Percentiles rank a stretch among this genome's conserved stretches.
Conservation (phyloP, 2,888 invertebrate genomes). For the Chymomyza amoena region DNA sequence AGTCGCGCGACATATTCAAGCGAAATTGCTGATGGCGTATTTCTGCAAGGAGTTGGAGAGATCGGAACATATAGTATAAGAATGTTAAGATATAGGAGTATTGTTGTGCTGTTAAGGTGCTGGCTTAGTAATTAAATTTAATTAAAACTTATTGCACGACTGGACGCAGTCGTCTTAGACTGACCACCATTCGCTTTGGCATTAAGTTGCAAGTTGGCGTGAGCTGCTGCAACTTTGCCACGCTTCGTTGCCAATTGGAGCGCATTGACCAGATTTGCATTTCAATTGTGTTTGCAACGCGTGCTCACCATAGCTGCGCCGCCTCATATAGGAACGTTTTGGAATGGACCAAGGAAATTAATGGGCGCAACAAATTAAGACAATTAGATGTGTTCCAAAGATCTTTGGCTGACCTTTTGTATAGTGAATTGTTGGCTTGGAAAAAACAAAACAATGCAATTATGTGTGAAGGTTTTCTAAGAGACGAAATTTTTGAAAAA, state of each 20-base stretch:
- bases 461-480: no score
- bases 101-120: constrained; percentile 1
- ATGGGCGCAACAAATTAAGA: neutral
- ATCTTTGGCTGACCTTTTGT: neutral
- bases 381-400: constrained; percentile 1
- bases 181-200: neutral
- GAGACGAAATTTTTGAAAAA: no score
- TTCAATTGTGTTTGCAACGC: constrained; percentile 29
- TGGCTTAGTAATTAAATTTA: constrained; percentile 54
- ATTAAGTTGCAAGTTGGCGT: constrained; percentile 43
- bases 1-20: constrained; percentile 88
- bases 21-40: constrained; percentile 88
- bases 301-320: neutral
- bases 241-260: constrained; percentile 56
- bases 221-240: constrained; percentile 47
- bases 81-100: neutral
- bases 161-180: constrained; percentile 41
- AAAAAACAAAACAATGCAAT: neutral
- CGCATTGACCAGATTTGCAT: constrained; percentile 64
- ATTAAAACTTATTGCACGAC: constrained; percentile 68
- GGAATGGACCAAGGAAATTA: constrained; percentile 21
- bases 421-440: neutral
- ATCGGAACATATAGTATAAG: neutral
- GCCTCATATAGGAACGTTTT: constrained; percentile 29
- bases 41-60: constrained; percentile 78